Percentiles rank a stretch among this genome's conserved stretches.
These are phyloP conservation scores for Agraylea sexmaculata DNA, from an alignment of 1,140 invertebrate genomes.

Conservation along the genomic window DNA sequence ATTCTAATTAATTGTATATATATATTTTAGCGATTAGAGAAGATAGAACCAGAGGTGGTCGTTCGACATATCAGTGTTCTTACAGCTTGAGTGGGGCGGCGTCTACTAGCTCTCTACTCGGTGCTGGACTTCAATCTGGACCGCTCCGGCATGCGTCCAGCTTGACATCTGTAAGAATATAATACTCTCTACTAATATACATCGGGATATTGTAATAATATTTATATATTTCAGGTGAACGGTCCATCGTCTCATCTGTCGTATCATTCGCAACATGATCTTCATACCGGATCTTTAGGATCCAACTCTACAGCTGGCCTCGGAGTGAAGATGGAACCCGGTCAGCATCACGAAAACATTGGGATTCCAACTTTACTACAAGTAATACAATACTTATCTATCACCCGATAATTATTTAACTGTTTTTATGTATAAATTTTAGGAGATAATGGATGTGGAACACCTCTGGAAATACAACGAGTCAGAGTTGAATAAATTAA, in stretches of 20 bases:
- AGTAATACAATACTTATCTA: constrained; percentile 25
- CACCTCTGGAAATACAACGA: constrained; percentile 87
- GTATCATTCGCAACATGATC: constrained; percentile 18
- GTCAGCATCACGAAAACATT: constrained; percentile 24
- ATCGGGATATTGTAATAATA: constrained; percentile 4
- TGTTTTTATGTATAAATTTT: constrained; percentile 1
- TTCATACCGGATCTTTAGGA: constrained; percentile 16
- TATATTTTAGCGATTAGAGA: constrained; percentile 72
- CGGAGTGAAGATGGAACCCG: constrained; percentile 17
- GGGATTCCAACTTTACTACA: constrained; percentile 44
- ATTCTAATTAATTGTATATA: neutral
- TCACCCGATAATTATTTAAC: too few relatives aligned
- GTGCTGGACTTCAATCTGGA: constrained; percentile 29
- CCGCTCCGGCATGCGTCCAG: constrained; percentile 35
- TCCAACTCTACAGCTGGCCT: constrained; percentile 2
- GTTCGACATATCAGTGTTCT: constrained; percentile 90
- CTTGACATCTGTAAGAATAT: constrained; percentile 31
- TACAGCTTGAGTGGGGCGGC: constrained; percentile 69
- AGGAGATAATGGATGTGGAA: constrained; percentile 91
- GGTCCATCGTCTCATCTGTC: constrained; percentile 33
- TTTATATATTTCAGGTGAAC: constrained; percentile 29
- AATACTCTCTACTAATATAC: neutral
- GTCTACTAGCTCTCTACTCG: constrained; percentile 38
- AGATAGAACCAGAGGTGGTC: constrained; percentile 85
- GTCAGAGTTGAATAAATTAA: constrained; percentile 47